Base-by-base conservation (phyloP, 1,140 invertebrate genomes). In the Drosophila gunungcola region DNA sequence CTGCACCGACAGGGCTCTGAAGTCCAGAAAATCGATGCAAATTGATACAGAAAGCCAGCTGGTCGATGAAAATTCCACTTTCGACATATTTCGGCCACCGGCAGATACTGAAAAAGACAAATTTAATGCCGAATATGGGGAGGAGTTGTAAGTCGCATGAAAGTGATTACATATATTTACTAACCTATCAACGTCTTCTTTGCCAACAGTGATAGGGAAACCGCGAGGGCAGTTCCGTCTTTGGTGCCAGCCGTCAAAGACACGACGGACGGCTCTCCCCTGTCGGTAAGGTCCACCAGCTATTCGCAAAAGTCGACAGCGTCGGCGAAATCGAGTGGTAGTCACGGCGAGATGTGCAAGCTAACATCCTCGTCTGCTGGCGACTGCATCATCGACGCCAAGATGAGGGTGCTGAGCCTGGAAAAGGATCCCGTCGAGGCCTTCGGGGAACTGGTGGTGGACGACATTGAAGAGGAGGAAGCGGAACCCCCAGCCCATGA, bases 261-360 rank as follows among this genome's bases (percentile, higher is more conserved):
- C n/a, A n/a, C 27, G n/a, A 32, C 27, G 1, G 43, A 58, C 13
- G 77, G 85, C 10, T 89, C 86, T 10, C 86, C 86, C 0, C 32
- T 83, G 0, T 91, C 90, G 3, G 6, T 75, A 0, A 91, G 90
- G 43, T 91, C 90, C 5, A 75, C 72, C 11, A 78, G 55, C n/a
- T 91, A 91, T 69, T 91, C 90, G 0, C 90, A 90, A 34, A 91
- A 90, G 46, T 91, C 90, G 7, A 91, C 90, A 2, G 90, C 83
- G 16, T 91, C 90, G 16, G 90, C 84, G 7, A 91, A 90, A 13
- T 90, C 85, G 13, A 32, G 29, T 21, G 67, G 49, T 10, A 64
- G 60, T 38, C 43, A 48, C 2, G 56, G 51, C 4, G 57, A 56
- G 4, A 9, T 21, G 11, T 25, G 10, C 2, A 63, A 39, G 29